These are phyloP conservation scores for Microcebus tavaratra DNA, from an alignment of 2,113 vertebrate genomes.

Conservation along the genomic window DNA sequence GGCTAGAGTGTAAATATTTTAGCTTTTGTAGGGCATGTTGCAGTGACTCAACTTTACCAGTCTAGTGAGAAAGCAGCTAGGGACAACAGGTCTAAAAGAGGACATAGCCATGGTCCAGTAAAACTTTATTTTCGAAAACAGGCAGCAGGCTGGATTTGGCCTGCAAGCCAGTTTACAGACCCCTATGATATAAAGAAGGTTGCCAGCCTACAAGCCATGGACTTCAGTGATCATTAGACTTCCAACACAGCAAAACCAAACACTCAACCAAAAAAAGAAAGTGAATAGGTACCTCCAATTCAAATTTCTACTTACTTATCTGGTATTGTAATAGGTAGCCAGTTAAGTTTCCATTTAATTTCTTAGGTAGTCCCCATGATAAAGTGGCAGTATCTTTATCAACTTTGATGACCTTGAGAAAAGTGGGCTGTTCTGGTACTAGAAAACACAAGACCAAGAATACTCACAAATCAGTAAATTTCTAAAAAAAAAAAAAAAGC, in stretches of 20 bases:
- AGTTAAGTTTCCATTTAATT: conserved; percentile 93
- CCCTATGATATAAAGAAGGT: not conserved
- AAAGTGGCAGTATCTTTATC: conserved; percentile 90
- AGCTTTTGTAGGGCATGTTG: fast-evolving
- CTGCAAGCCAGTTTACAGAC: not conserved
- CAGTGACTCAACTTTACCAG: not conserved
- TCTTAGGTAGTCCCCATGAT: conserved; percentile 91
- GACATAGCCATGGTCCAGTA: not conserved
- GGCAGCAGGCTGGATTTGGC: fast-evolving
- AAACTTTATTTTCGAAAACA: not conserved
- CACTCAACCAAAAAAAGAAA: not conserved
- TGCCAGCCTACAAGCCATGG: not conserved
- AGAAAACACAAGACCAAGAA: conserved; percentile 62
- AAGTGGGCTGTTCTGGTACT: conserved; percentile 93
- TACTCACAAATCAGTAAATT: not conserved
- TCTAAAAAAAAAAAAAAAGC: no score
- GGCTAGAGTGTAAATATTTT: not conserved
- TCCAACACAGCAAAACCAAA: not conserved
- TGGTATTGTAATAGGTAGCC: conserved; percentile 94
- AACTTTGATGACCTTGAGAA: conserved; percentile 91
- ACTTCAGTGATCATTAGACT: not conserved
- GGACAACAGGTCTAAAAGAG: not conserved
- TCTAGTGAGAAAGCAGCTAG: not conserved
- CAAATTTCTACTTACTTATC: conserved; percentile 89
- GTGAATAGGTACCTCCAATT: not conserved